Conservation (phyloP, 2,113 vertebrate genomes). For the Trachemys scripta region DNA sequence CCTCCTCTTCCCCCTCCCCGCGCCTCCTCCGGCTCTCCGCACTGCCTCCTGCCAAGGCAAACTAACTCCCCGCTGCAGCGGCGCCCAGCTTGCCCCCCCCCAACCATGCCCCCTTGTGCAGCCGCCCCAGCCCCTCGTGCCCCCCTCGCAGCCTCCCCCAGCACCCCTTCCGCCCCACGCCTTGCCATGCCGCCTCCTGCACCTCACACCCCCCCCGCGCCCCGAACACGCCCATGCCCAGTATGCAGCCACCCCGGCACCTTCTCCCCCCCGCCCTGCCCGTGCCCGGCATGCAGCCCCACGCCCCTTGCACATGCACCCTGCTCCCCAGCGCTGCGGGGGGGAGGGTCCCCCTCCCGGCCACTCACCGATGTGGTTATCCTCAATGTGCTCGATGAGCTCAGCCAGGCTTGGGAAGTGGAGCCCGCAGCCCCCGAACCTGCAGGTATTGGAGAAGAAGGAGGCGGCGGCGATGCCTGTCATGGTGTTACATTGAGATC, state of each 20-base stretch:
- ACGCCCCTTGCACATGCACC: background rate
- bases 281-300: background rate
- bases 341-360: background rate
- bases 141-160: constrained; percentile 44
- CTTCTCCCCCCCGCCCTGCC: constrained; percentile 23
- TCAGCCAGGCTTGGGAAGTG: constrained; percentile 92
- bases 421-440: constrained; percentile 93
- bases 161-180: constrained; percentile 9
- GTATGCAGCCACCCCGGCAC: background rate
- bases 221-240: background rate
- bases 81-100: constrained; percentile 42
- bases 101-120: constrained; percentile 46
- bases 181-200: background rate
- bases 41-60: constrained; percentile 45
- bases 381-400: constrained; percentile 96
- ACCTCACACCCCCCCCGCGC: background rate
- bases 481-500: constrained; percentile 91
- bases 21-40: constrained; percentile 7
- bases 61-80: constrained; percentile 39
- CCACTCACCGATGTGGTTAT: constrained; percentile 93
- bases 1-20: constrained; percentile 5
- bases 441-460: constrained; percentile 96
- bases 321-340: background rate
- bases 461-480: constrained; percentile 96
- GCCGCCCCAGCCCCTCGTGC: background rate